Evolutionary conservation across 2,888 invertebrate genomes (phyloP).

Genomic region (Euzetes globulus): DNA sequence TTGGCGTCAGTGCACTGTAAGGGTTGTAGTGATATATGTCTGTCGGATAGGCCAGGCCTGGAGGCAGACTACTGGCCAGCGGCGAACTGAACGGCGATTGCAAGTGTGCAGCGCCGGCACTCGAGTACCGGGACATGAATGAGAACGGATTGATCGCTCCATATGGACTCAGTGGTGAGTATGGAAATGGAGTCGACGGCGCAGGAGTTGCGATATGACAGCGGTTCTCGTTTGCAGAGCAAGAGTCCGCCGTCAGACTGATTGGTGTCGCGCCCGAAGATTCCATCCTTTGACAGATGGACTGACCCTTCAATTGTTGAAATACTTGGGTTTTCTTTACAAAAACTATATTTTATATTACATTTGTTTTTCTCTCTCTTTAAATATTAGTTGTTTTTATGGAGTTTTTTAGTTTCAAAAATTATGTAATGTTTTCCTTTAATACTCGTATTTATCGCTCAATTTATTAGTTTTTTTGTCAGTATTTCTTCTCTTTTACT

Average conservation of each 20-base stretch:
- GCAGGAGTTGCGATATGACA: slow-evolving; percentile 18
- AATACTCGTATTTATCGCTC: neutral
- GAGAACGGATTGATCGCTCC: neutral
- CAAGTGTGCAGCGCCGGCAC: slow-evolving; percentile 1
- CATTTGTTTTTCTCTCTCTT: neutral
- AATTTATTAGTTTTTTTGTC: too few species aligned
- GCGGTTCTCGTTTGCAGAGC: neutral
- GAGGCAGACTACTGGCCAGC: neutral
- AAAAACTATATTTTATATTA: neutral
- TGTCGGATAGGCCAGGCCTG: neutral
- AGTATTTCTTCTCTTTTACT: neutral
- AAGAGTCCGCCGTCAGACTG: slow-evolving; percentile 14
- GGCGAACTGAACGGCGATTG: neutral
- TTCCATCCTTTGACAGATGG: neutral
- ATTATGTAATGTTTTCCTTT: neutral
- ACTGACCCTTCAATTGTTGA: neutral
- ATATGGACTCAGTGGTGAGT: slow-evolving; percentile 5
- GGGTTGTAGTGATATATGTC: slow-evolving; percentile 20
- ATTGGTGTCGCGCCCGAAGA: slow-evolving; percentile 16
- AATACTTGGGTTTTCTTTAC: neutral
- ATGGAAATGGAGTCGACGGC: slow-evolving; percentile 6
- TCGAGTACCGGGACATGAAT: slow-evolving; percentile 5
- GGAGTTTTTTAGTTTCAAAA: neutral
- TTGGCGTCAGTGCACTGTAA: slow-evolving; percentile 22
- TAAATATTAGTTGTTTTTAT: neutral